These are phyloP conservation scores for Micromussa lordhowensis DNA, from an alignment of 92 coral and sea anemone species.

Conservation along the genomic window DNA sequence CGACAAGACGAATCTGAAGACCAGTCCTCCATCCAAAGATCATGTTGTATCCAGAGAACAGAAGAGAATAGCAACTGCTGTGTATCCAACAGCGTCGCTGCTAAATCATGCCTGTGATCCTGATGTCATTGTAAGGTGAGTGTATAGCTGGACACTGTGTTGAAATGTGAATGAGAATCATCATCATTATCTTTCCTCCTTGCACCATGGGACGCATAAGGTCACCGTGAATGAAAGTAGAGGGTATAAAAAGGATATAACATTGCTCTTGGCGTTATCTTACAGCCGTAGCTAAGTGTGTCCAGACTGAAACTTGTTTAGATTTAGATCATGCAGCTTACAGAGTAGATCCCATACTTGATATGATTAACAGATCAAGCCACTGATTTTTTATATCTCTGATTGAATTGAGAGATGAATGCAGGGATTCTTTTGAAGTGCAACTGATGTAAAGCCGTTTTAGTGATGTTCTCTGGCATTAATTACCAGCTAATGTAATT, in stretches of 20 bases:
- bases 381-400: too few species aligned
- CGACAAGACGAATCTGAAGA: conserved; percentile 51
- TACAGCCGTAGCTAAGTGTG: not conserved
- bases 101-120: conserved; percentile 99
- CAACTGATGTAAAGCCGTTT: not conserved
- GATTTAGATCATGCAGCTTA: not conserved
- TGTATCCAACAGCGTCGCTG: conserved; percentile 93
- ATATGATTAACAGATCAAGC: too few species aligned
- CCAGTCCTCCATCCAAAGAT: conserved; percentile 34
- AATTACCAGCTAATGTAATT: not conserved
- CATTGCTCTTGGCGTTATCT: not conserved
- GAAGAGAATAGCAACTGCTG: conserved; percentile 87
- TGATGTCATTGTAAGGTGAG: conserved; percentile 97
- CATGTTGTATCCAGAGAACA: conserved; percentile 86
- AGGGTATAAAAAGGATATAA: not conserved
- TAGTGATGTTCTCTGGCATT: not conserved
- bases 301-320: not conserved
- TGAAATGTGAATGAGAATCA: too few species aligned
- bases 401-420: too few species aligned
- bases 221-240: too few species aligned
- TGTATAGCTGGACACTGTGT: not conserved
- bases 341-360: too few species aligned
- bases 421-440: too few species aligned
- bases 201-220: too few species aligned
- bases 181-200: too few species aligned